These are phyloP conservation scores for Tetrao urogallus DNA, from an alignment of 2,113 vertebrate species.

Conservation along the genomic window DNA sequence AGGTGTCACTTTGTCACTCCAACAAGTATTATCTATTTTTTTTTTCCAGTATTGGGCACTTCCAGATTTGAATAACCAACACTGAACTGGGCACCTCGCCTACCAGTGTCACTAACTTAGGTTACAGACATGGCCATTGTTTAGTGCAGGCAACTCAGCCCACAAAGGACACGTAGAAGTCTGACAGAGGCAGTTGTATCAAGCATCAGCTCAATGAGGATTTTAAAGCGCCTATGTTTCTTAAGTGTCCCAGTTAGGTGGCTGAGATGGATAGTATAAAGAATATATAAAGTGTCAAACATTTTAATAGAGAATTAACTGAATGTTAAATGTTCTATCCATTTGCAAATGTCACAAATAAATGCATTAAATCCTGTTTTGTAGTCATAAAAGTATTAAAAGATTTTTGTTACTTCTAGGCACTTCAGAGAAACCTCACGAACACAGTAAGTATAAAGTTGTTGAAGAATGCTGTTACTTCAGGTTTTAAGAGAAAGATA, in stretches of 20 bases:
- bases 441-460: slow-evolving; percentile 60
- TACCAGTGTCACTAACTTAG: neutral
- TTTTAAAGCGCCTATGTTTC: neutral
- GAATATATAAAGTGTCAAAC: neutral
- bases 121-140: fast-evolving
- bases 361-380: neutral
- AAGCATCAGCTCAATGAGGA: neutral
- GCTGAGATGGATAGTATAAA: neutral
- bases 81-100: neutral
- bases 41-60: neutral
- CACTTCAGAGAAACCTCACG: slow-evolving; percentile 47
- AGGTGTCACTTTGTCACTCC: fast-evolving
- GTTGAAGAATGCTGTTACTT: neutral
- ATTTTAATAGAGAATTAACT: neutral
- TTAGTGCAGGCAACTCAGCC: neutral
- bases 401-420: slow-evolving; percentile 46
- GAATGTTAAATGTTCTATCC: neutral
- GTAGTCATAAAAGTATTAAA: neutral
- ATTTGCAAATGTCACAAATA: neutral
- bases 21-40: neutral
- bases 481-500: neutral
- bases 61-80: neutral
- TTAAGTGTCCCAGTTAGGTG: neutral
- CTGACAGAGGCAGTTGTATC: neutral
- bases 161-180: fast-evolving